Base-by-base conservation (phyloP, 2,113 vertebrate genomes). In the Galeopterus variegatus region DNA sequence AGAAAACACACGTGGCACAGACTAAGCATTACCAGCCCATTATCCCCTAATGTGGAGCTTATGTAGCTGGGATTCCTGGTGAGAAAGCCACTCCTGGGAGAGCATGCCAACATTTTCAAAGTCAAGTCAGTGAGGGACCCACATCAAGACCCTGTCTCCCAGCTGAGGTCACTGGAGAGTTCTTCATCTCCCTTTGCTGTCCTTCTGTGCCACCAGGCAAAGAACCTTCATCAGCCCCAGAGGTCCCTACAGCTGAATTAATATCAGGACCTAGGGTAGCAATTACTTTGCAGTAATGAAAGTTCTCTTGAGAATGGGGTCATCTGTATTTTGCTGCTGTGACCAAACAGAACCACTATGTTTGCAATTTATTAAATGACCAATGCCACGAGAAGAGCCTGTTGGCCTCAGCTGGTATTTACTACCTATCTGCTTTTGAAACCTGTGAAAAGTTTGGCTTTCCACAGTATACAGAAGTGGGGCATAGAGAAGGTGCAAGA, bases 11-110 rank as follows among this genome's bases (percentile, higher is more conserved):
- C 4, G 21, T 17, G 18, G 26, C 28, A 24, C 19, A 17, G 31
- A 9, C 18, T 11, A 6, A 9, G 41, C 17, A 8, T 0, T 6
- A 6, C 8, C 1, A 2, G 19, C 8, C 23, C 3, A 0, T 8
- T 7, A 15, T 19, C 5, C 19, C 48, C 12, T 3, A 9, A 26
- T n/a, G 8, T 54, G 75, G 76, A 64, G 64, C 12, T 54, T 50
- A 24, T 10, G 65, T 5, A 50, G 82, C 33, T 33, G 52, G 45
- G 7, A 6, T 15, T n/a, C 41, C 65, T 6, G 15, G 5, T 36
- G 17, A 54, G 23, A 48, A n/a, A 26, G 14, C 8, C 15, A 36
- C 21, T 7, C 10, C 41, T 7, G 18, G 11, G 28, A 60, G 3
- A 62, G 41, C 0, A 2, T 28, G 19, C 5, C 8, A 17, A n/a